Base-by-base conservation (phyloP, 2,113 vertebrate species). In the Saccopteryx bilineata region DNA sequence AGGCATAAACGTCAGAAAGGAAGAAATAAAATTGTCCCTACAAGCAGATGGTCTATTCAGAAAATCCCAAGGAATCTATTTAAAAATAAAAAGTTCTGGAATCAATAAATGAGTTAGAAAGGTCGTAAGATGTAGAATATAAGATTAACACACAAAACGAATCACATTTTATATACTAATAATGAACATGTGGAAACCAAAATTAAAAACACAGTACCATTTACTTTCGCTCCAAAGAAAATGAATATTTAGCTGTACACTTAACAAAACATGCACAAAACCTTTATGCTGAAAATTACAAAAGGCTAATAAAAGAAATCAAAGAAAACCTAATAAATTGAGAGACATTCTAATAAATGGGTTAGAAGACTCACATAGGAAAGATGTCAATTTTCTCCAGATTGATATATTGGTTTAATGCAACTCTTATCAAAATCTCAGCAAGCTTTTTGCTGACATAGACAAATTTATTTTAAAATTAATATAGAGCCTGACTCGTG, bases 371-470 rank as follows among this genome's bases (percentile, higher is more conserved):
- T 85, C 33, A 80, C 31, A 71, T 48, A 79, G 50, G 65, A 95
- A 96, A 80, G 19, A 65, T 76, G 17, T 48, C 81, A 90, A 13
- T 91, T 93, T 28, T 79, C n/a, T 68, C 5, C 28, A 89, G 83
- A 60, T 23, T 39, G 39, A 63, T 80, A 33, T 7, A 75, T 84
- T 84, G 46, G 3, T 94, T 80, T 92, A 90, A 50, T 69, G 66
- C 15, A 72, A 48, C 90, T 91, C 68, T 10, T 79, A 83, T 72
- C 21, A 92, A 90, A 87, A 93, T 94, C 11, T 19, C n/a, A 95
- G 46, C 5, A 94, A 80, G 15, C 2, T 21, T 84, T 85, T 95
- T 75, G 84, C 23, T 63, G 80, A 19, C 86, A 66, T 31, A 86
- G 24, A 86, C 1, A 86, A 85, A 75, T 26, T 48, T 87, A 89